Base-by-base conservation (phyloP, 2,888 invertebrate species). In the Molanna angustata region DNA sequence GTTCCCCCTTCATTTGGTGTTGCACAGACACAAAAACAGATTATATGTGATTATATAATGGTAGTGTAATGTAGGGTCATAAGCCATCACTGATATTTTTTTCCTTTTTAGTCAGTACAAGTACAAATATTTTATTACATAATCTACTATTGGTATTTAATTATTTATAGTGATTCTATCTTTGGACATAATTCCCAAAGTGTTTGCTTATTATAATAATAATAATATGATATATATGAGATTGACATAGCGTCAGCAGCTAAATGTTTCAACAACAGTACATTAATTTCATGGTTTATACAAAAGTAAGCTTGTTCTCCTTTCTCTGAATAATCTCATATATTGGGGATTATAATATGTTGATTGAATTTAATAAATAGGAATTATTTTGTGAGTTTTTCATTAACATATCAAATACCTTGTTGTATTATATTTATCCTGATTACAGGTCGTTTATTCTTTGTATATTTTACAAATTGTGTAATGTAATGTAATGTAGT, bases 81-180 rank as follows among this genome's bases (percentile, higher is more conserved):
- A 42, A 52, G 54, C 56, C 59, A 56, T 53, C 56, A 56, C 53
- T 44, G 45, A 54, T 56, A 55, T 57, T 53, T 74, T 75, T 80
- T 83, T 80, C 80, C n/a, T n/a, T n/a, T 83, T 84, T 85, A 86
- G 85, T 85, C 85, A 85, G 85, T 85, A 84, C 81, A 84, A 86
- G 85, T 85, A 86, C 85, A 86, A 85, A 85, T 84, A 84, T 84
- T 84, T 82, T 74, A 80, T 79, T 79, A 80, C 76, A 76, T 74
- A 74, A 76, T 74, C 76, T 75, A 74, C 49, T 49, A 56, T 53
- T 56, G 76, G 75, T 76, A 76, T 76, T 76, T 76, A 76, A 74
- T 73, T 76, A 76, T 76, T 73, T 71, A 70, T 70, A 69, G 65
- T 70, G 67, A 64, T 63, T 63, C 50, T 58, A 51, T 50, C 48